Evolutionary conservation across 37 sponge, comb jelly and placozoan species (phyloP).

Genomic region (Ephydatia muelleri): DNA sequence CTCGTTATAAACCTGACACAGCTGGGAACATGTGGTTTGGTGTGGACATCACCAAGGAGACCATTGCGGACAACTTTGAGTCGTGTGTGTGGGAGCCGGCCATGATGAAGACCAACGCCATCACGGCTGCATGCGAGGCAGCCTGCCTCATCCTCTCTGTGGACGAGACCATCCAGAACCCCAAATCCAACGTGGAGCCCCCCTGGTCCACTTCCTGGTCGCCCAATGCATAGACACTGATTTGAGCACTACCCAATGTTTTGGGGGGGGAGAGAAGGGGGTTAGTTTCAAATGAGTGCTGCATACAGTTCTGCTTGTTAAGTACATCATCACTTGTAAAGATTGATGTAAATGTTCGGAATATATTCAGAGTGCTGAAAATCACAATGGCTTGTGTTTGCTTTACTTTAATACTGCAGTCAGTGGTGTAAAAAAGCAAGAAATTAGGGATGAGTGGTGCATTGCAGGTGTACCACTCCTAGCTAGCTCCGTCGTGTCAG

Average conservation of each 20-base stretch:
- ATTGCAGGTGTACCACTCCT: too few species aligned
- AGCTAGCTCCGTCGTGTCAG: too few species aligned
- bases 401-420: too few species aligned
- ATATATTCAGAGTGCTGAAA: too few species aligned
- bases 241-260: not conserved
- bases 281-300: too few species aligned
- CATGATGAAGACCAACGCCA: conserved; percentile 91
- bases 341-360: too few species aligned
- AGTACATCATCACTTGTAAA: too few species aligned
- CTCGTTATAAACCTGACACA: not conserved
- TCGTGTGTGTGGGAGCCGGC: conserved; percentile 99
- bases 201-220: conserved; percentile 36
- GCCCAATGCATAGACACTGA: not conserved
- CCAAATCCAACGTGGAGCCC: conserved; percentile 62
- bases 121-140: conserved; percentile 95
- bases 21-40: conserved; percentile 96
- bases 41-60: conserved; percentile 93
- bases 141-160: conserved; percentile 95
- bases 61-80: conserved; percentile 93
- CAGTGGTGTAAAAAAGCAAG: too few species aligned
- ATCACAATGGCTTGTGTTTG: too few species aligned
- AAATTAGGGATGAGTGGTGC: too few species aligned
- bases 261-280: not conserved
- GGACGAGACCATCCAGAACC: conserved; percentile 97
- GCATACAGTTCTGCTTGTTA: too few species aligned